phyloP scores from a whole-genome alignment of 2,888 invertebrate genomes.

The Chaitophorus viminalis region DNA sequence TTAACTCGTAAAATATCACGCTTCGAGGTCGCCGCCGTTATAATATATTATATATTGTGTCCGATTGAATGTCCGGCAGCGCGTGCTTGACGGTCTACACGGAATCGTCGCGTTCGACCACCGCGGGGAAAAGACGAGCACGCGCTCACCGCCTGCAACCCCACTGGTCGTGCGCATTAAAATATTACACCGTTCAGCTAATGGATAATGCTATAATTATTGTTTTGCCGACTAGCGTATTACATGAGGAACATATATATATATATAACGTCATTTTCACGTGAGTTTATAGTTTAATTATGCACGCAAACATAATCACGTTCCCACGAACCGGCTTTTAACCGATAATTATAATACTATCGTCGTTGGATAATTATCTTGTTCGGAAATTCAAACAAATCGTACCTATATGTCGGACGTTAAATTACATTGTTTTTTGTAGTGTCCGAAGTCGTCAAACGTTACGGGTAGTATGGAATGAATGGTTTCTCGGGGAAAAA shows the following conservation, averaged over 20 bases:
- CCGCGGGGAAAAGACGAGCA: neutral
- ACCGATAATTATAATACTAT: neutral
- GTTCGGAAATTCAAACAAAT: neutral
- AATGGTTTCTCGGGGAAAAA: no score
- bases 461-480: neutral
- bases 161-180: neutral
- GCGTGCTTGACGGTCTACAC: no score
- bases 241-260: no score
- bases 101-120: neutral
- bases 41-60: no score
- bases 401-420: no score
- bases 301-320: neutral
- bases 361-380: neutral
- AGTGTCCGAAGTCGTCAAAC: neutral
- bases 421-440: neutral
- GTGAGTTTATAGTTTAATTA: conserved; percentile 28
- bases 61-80: no score
- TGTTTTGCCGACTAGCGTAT: neutral
- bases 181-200: neutral
- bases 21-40: no score
- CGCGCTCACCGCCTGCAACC: neutral
- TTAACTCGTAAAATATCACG: no score
- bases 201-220: conserved; percentile 26
- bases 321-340: conserved; percentile 24
- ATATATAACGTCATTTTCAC: conserved; percentile 29